phyloP scores from a whole-genome alignment of 2,797 vertebrate species.

The Diplodus puntazzo region DNA sequence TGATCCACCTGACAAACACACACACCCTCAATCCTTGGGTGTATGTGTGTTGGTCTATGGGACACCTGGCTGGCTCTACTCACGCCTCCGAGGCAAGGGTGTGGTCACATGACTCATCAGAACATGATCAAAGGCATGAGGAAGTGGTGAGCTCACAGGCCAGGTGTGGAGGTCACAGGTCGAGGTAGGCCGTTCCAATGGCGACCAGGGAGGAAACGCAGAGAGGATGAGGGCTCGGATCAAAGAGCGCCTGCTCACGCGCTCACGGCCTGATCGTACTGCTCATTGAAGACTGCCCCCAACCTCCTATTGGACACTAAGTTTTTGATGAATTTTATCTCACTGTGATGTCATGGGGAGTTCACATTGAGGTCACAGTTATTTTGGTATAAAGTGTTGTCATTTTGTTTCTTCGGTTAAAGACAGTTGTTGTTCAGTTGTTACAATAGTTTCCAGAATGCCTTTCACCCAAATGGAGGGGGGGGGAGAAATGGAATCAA shows the following conservation, averaged over 20 bases:
- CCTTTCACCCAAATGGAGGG: neutral
- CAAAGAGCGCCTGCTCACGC: constrained; percentile 30
- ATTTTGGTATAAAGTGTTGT: neutral
- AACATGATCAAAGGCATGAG: constrained; percentile 61
- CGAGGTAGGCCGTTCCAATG: constrained; percentile 25
- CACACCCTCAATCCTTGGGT: neutral
- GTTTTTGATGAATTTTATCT: constrained; percentile 31
- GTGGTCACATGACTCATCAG: constrained; percentile 66
- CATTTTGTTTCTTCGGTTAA: neutral
- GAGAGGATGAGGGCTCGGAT: constrained; percentile 47
- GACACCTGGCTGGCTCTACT: constrained; percentile 43
- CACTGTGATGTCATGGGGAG: constrained; percentile 28
- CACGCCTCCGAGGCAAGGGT: constrained; percentile 35
- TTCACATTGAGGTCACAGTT: constrained; percentile 34
- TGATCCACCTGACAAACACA: constrained; percentile 11
- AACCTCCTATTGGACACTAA: neutral
- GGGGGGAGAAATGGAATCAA: neutral
- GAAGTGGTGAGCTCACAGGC: constrained; percentile 44
- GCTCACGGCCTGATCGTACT: neutral
- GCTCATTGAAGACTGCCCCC: constrained; percentile 2
- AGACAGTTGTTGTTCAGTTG: neutral
- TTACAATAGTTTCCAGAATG: neutral
- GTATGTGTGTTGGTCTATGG: neutral
- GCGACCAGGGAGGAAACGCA: constrained; percentile 47
- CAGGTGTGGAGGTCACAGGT: constrained; percentile 62